Evolutionary conservation across 2,113 vertebrate genomes (phyloP).

Genomic region (Cinclus mexicanus): DNA sequence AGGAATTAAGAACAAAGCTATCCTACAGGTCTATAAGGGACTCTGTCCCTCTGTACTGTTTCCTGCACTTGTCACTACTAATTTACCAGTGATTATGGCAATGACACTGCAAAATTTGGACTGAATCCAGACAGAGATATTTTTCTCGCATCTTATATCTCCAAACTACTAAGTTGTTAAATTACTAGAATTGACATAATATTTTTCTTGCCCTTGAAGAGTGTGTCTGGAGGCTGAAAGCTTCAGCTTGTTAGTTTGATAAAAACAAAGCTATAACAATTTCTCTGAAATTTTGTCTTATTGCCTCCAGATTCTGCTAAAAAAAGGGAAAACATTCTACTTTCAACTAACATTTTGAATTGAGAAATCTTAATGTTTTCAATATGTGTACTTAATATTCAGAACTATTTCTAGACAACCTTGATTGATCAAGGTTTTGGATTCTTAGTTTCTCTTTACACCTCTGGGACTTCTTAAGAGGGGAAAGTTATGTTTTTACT

Average conservation of each 20-base stretch:
- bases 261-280: not conserved
- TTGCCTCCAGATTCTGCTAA: not conserved
- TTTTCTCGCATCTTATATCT: not conserved
- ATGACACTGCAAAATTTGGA: not conserved
- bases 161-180: not conserved
- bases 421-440: not conserved
- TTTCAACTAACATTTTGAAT: not conserved
- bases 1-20: not conserved
- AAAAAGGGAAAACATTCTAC: not conserved
- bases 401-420: not conserved
- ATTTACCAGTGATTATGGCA: not conserved
- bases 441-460: not conserved
- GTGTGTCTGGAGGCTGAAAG: not conserved
- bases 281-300: not conserved
- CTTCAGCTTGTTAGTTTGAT: not conserved
- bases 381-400: not conserved
- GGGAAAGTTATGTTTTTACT: not conserved
- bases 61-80: not conserved
- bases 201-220: not conserved
- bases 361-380: not conserved
- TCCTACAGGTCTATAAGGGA: not conserved
- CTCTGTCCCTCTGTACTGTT: fast-evolving
- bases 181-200: not conserved
- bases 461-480: not conserved
- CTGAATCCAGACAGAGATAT: not conserved